These are phyloP conservation scores for Tetragnatha versicolor DNA, from an alignment of 1,140 invertebrate species.

Conservation along the genomic window DNA sequence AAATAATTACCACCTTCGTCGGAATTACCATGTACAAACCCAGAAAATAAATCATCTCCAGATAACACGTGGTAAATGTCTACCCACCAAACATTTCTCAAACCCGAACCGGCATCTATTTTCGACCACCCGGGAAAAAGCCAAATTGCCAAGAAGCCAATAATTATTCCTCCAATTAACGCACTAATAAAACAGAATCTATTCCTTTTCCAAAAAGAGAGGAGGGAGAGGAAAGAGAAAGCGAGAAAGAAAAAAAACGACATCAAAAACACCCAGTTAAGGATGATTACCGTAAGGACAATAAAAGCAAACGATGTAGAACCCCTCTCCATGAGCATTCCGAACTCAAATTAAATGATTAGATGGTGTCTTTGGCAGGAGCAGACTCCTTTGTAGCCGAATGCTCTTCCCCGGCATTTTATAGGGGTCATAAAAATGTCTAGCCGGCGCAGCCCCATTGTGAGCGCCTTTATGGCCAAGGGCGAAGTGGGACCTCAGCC, in stretches of 20 bases:
- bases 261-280: not conserved
- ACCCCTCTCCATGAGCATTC: slow-evolving; percentile 30
- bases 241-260: slow-evolving; percentile 13
- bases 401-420: slow-evolving; percentile 42
- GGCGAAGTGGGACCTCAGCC: slow-evolving; percentile 22
- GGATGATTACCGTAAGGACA: slow-evolving; percentile 42
- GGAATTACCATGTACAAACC: too few relatives aligned
- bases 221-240: not conserved
- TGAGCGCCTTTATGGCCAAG: slow-evolving; percentile 31
- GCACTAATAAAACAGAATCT: slow-evolving; percentile 14
- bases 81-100: not conserved
- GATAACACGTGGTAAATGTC: too few relatives aligned
- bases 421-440: slow-evolving; percentile 56
- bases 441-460: slow-evolving; percentile 32
- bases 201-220: not conserved
- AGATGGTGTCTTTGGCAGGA: slow-evolving; percentile 46
- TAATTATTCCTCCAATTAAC: slow-evolving; percentile 26
- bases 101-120: not conserved
- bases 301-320: slow-evolving; percentile 49
- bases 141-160: not conserved
- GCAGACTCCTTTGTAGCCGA: slow-evolving; percentile 42
- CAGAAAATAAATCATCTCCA: too few relatives aligned
- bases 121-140: not conserved
- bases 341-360: slow-evolving; percentile 53
- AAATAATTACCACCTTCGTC: too few relatives aligned